Evolutionary conservation across 2,797 vertebrate genomes (phyloP).

Genomic region (Glyptemys insculpta): DNA sequence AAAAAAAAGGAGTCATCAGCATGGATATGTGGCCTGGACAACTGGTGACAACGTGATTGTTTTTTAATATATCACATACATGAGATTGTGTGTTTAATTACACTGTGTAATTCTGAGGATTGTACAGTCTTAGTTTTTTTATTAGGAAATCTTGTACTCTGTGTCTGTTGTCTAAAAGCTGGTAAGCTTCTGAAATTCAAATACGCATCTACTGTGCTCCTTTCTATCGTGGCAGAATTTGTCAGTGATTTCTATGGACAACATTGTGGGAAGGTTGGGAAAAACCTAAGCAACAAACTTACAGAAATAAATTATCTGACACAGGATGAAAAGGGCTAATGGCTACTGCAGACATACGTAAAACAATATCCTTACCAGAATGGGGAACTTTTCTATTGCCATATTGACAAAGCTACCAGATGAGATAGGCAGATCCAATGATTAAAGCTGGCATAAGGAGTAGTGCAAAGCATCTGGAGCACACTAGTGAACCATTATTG

Average conservation of each 20-base stretch:
- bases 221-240: slow-evolving; percentile 13
- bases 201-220: slow-evolving; percentile 20
- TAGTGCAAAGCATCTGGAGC: background rate
- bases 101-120: background rate
- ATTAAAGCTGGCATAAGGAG: background rate
- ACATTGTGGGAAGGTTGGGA: slow-evolving; percentile 26
- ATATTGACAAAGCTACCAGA: background rate
- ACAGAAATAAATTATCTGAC: slow-evolving; percentile 52
- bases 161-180: background rate
- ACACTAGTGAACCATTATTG: background rate
- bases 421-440: background rate
- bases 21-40: background rate
- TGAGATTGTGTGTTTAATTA: background rate
- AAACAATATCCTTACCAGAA: background rate
- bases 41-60: background rate
- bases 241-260: background rate
- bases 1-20: background rate
- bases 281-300: slow-evolving; percentile 60
- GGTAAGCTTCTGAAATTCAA: background rate
- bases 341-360: slow-evolving; percentile 10
- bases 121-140: background rate
- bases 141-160: background rate
- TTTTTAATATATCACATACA: background rate
- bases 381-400: slow-evolving; percentile 14
- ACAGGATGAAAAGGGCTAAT: background rate